phyloP scores from a whole-genome alignment of 1,140 invertebrate genomes.

The Pectinophora gossypiella region DNA sequence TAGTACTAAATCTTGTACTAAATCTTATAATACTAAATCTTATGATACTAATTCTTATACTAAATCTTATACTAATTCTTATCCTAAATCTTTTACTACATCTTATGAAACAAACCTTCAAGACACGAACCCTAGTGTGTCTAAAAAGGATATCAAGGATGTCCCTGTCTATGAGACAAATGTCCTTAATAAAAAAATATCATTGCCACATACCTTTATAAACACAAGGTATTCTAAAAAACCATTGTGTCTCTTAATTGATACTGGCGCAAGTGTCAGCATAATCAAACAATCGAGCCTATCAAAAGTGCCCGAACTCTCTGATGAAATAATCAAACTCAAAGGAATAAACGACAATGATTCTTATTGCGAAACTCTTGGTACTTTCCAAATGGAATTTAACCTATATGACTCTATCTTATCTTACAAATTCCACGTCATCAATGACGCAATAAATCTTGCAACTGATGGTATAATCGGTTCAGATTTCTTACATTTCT shows the following conservation, averaged over 20 bases:
- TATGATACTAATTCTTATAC: neutral
- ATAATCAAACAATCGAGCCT: constrained; percentile 18
- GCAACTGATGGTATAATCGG: constrained; percentile 27
- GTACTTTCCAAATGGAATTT: constrained; percentile 2
- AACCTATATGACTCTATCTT: neutral
- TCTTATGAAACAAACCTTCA: neutral
- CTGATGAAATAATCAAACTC: constrained; percentile 8
- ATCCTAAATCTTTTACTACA: neutral
- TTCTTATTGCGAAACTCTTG: constrained; percentile 14
- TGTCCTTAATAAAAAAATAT: constrained; percentile 8
- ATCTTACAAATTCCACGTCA: constrained; percentile 7
- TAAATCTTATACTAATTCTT: neutral
- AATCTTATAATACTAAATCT: neutral
- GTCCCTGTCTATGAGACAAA: neutral
- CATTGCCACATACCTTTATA: constrained; percentile 6
- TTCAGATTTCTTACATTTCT: constrained; percentile 18
- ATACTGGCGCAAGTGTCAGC: constrained; percentile 16
- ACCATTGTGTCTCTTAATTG: constrained; percentile 18
- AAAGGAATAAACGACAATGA: constrained; percentile 16
- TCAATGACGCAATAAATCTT: constrained; percentile 7
- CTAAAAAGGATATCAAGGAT: neutral
- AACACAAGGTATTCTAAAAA: constrained; percentile 1
- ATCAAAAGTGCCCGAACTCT: constrained; percentile 7
- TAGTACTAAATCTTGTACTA: neutral
- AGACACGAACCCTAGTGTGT: neutral